Evolutionary conservation across 2,797 vertebrate genomes (phyloP).

Genomic region (Astyanax mexicanus): DNA sequence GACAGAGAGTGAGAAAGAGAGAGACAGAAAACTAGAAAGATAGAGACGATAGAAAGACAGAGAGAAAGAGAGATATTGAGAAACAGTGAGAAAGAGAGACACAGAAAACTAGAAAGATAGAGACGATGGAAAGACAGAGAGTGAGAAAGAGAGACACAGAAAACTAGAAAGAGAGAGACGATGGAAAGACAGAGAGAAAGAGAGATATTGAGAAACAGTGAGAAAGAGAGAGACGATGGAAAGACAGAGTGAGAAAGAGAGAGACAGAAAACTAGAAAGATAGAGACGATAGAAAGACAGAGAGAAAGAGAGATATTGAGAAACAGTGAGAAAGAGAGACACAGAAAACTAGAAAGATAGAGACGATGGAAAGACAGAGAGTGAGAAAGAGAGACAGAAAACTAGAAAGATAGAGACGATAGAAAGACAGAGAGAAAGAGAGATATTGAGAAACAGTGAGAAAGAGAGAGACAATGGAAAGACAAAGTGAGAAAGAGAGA

Average conservation of each 20-base stretch:
- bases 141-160: not conserved
- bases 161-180: not conserved
- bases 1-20: too few species aligned
- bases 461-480: not conserved
- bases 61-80: too few species aligned
- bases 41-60: too few species aligned
- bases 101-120: not conserved
- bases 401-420: too few species aligned
- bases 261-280: not conserved
- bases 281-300: too few species aligned
- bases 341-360: too few species aligned
- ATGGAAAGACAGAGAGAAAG: not conserved
- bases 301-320: not conserved
- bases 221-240: not conserved
- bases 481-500: not conserved
- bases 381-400: too few species aligned
- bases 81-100: not conserved
- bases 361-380: too few species aligned
- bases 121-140: not conserved
- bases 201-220: not conserved
- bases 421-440: too few species aligned
- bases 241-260: not conserved
- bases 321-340: not conserved
- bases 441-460: too few species aligned
- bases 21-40: not conserved